These are phyloP conservation scores for Marronus borbonicus DNA, from an alignment of 2,888 invertebrate species.

Conservation along the genomic window DNA sequence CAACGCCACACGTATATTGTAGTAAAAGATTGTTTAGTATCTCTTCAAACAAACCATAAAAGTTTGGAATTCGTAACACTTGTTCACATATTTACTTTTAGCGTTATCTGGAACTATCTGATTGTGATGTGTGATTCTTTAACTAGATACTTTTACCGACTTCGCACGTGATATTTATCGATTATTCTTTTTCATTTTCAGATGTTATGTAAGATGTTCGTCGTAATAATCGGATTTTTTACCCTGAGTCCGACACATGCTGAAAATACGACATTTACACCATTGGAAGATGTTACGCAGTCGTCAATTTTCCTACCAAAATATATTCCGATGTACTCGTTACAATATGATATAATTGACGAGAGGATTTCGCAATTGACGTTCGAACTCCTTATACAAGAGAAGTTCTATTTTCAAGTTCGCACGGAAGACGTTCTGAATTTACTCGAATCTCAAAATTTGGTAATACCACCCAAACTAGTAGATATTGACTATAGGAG, in stretches of 20 bases:
- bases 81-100: not conserved
- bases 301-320: not conserved
- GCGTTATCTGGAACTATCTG: conserved; percentile 8
- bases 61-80: not conserved
- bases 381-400: conserved; percentile 5
- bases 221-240: not conserved
- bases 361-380: conserved; percentile 15
- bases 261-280: not conserved
- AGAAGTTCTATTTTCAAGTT: not conserved
- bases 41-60: not conserved
- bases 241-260: not conserved
- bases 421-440: conserved; percentile 12
- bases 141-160: too few relatives aligned
- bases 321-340: conserved; percentile 21
- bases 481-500: conserved; percentile 16
- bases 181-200: conserved; percentile 20
- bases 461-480: conserved; percentile 12
- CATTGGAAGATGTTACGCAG: not conserved
- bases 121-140: not conserved
- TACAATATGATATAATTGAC: conserved; percentile 28
- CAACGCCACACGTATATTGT: not conserved
- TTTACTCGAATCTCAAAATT: conserved; percentile 16
- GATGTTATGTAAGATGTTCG: conserved; percentile 15
- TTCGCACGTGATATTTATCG: not conserved
- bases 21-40: not conserved